Percentiles rank a stretch among this genome's conserved stretches.
These are phyloP conservation scores for Nymphalis io DNA, from an alignment of 1,140 invertebrate species.

Conservation along the genomic window DNA sequence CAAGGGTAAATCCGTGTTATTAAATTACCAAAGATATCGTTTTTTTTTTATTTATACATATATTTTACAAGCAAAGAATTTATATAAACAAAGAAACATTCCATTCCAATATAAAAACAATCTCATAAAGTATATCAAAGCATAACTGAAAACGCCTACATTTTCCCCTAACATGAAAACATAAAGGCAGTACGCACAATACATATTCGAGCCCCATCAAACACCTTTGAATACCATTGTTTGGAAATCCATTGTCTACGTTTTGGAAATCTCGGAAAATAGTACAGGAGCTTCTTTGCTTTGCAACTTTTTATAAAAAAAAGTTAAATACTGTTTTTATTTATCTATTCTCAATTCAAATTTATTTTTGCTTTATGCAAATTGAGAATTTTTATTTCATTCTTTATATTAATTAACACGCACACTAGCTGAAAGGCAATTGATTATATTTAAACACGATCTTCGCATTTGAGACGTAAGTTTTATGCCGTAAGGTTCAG, in stretches of 20 bases:
- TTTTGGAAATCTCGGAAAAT: slow-evolving; percentile 28
- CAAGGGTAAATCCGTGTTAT: too few species aligned
- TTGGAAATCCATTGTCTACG: slow-evolving; percentile 29
- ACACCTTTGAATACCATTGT: slow-evolving; percentile 33
- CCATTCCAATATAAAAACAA: not conserved
- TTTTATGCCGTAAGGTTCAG: too few species aligned
- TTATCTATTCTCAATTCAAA: too few species aligned
- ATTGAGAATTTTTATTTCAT: not conserved
- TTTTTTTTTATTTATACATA: too few species aligned
- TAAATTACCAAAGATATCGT: too few species aligned
- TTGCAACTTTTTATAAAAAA: not conserved
- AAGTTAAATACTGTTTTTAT: not conserved
- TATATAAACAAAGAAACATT: not conserved
- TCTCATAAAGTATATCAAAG: slow-evolving; percentile 5
- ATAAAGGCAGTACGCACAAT: slow-evolving; percentile 31
- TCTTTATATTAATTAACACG: too few species aligned
- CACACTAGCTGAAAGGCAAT: too few species aligned
- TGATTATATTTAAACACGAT: too few species aligned
- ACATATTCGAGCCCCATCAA: slow-evolving; percentile 19
- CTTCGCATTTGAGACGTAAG: too few species aligned
- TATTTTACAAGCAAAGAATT: not conserved
- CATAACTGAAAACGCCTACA: slow-evolving; percentile 14
- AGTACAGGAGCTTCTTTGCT: slow-evolving; percentile 2
- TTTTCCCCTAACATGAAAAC: slow-evolving; percentile 5
- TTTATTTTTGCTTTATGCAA: not conserved